phyloP scores from a whole-genome alignment of 2,888 invertebrate genomes.

The Nomada lathburiana region DNA sequence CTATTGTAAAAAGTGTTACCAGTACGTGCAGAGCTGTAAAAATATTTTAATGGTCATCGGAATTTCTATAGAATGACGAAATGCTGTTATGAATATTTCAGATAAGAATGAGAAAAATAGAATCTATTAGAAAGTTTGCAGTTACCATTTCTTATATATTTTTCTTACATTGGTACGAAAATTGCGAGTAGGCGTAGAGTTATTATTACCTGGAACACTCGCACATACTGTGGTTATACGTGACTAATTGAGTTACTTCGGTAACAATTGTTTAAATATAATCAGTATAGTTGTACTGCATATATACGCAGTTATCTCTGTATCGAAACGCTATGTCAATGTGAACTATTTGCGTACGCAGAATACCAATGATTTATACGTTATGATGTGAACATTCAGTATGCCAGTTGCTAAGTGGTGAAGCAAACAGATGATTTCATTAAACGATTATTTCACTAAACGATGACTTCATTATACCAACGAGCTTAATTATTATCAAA shows the following conservation, averaged over 20 bases:
- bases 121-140: no score
- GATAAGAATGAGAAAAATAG: no score
- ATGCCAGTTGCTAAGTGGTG: background rate
- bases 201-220: no score
- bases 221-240: background rate
- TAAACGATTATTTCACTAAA: background rate
- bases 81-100: no score
- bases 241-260: background rate
- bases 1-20: no score
- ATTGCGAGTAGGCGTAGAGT: no score
- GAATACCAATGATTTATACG: background rate
- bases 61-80: no score
- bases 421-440: conserved; percentile 4
- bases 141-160: no score
- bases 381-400: background rate
- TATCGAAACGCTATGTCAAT: background rate
- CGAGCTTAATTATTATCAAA: background rate
- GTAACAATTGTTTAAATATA: background rate
- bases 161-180: no score
- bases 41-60: no score
- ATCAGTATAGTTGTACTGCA: no score
- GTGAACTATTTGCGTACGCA: background rate
- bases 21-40: no score
- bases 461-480: background rate
- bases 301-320: background rate